Base-by-base conservation (phyloP, 1,140 invertebrate genomes). In the Drosophila melanogaster region DNA sequence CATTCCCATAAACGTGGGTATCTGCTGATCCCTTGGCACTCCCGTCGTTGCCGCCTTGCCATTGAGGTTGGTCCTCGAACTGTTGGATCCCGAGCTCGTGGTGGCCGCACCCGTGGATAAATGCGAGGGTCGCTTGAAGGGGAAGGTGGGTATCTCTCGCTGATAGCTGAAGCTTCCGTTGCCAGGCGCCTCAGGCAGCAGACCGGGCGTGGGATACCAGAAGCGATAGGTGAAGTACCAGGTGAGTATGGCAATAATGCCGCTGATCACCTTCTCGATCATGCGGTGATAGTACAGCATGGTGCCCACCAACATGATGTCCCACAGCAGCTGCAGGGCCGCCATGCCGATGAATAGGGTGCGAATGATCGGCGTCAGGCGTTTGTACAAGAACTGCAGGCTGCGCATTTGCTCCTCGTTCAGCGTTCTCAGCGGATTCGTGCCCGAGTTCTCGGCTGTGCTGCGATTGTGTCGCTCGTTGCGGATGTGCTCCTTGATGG, bases 241-340 rank as follows among this genome's bases (percentile, higher is more conserved):
- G 24, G 96, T 96, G 6, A 96, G 80, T 75, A 99, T 95, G 2
- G 98, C 98, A 77, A 97, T 93, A 15, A 96, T 93, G 14, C 97
- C 97, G 67, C 97, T 98, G 5, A 98, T 90, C 54, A 99, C 95
- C 92, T 99, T 99, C 91, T 99, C 98, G 26, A 98, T 94, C 95
- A 99, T 97, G 40, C 96, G 96, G 92, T 99, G 98, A 93, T 98
- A 99, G 92, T 98, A 98, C 0, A 99, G 93, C 90, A 98, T 95
- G 1, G 97, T 98, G n/a, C 95, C 95, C 1, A 97, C 93, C 17
- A 99, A 93, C 98, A 99, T 98, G 1, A 98, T 94, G 93, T 99
- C 98, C 97, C 98, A 99, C 4, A 99, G 84, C 10, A 99, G 74
- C 81, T 96, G 95, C 37, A 99, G 93, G 0, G 95, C 47, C 0